A percentile compares a stretch with the other conserved stretches of the same genome.
phyloP scores from a whole-genome alignment of 2,888 invertebrate genomes.

The Chorisops tibialis region DNA sequence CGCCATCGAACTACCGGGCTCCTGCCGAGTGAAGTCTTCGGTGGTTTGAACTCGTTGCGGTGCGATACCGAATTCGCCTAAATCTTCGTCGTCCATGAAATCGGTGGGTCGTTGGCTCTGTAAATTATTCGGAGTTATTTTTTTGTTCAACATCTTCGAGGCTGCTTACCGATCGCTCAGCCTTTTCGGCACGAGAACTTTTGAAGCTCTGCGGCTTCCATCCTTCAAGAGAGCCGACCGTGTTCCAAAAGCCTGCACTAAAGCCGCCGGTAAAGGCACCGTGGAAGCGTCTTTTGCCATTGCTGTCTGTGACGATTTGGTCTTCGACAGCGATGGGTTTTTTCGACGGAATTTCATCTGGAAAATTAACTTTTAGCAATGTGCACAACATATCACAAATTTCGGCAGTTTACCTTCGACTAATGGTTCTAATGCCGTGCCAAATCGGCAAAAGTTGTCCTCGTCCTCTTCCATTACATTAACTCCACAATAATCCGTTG shows the following conservation, averaged over 20 bases:
- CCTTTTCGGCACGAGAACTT: conserved; percentile 77
- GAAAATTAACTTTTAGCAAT: conserved; percentile 29
- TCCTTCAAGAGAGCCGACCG: conserved; percentile 93
- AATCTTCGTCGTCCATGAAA: conserved; percentile 98
- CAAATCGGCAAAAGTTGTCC: conserved; percentile 67
- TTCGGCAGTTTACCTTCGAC: conserved; percentile 68
- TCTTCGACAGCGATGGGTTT: conserved; percentile 78
- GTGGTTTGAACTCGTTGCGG: conserved; percentile 80
- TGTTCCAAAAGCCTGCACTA: conserved; percentile 96
- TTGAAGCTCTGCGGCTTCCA: conserved; percentile 90
- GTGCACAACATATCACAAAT: background rate
- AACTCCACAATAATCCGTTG: too few species aligned
- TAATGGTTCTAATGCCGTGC: conserved; percentile 75
- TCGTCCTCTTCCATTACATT: conserved; percentile 58
- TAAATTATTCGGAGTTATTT: background rate
- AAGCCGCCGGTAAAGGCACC: conserved; percentile 99
- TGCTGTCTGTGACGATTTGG: conserved; percentile 84
- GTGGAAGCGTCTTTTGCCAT: conserved; percentile 90
- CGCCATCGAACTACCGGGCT: conserved; percentile 47
- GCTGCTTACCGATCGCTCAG: conserved; percentile 39
- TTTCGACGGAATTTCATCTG: conserved; percentile 76
- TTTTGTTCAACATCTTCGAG: background rate
- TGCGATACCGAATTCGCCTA: conserved; percentile 92
- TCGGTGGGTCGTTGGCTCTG: conserved; percentile 76
- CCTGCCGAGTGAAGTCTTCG: conserved; percentile 62